Evolutionary conservation across 1,140 invertebrate species (phyloP), one percentile per base, ranked within the genome.

Genomic region (Heliconius nattereri): DNA sequence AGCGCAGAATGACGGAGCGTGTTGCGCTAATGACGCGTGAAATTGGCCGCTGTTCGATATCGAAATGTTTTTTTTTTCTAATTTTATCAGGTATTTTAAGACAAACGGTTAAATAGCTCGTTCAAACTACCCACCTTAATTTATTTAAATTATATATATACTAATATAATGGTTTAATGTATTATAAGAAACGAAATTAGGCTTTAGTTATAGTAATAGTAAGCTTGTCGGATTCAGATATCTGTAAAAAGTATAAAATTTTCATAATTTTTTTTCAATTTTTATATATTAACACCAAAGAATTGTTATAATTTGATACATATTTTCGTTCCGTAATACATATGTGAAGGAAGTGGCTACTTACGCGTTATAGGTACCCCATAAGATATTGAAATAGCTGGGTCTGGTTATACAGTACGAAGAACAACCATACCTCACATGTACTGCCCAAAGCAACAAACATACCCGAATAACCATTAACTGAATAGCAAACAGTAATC

Each of bases 1-100:
- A 37, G 11, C 37, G n/a, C 78, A 73, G 83, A 84, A 84, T 86
- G 86, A 86, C 82, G 40, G 74, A 81, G 83, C 85, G 84, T 86
- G 85, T 88, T 84, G 57, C 70, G 76, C 84, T 89, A 89, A 89
- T 88, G 87, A 83, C 74, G 84, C 87, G 84, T 89, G 87, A 88
- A 89, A 89, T 88, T 85, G 85, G 81, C 81, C 84, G 79, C 71
- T 66, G 78, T 80, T 77, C 79, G 79, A 83, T 85, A 85, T 84
- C 78, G 75, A 84, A 81, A 83, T 78, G 74, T 75, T 79, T 81
- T 78, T 81, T 35, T 78, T 79, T 70, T 71, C 57, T 71, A 71
- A 49, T 77, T 75, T 78, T 78, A 75, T 77, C 35, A 72, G 71
- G 20, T 72, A 72, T 78, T 72, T 52, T 72, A 71, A 72, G 45